Conservation (phyloP, 2,888 invertebrate genomes). For the Operophtera brumata region DNA sequence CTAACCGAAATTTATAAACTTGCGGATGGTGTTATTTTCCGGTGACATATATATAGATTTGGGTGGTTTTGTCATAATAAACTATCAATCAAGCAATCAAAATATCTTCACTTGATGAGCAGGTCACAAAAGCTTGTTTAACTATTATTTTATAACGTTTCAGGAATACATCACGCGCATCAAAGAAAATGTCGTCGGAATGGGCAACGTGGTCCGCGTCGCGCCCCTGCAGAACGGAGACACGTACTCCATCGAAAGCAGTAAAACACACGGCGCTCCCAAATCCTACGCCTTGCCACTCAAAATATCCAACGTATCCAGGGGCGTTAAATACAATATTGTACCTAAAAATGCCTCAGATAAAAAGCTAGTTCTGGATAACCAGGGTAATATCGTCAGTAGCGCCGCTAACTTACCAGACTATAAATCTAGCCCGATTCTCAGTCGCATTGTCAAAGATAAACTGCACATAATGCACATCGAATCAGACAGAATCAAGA, state of each 20-base stretch:
- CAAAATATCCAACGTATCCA: slow-evolving; percentile 72
- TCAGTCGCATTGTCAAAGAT: slow-evolving; percentile 75
- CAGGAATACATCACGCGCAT: slow-evolving; percentile 79
- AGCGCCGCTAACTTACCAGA: slow-evolving; percentile 74
- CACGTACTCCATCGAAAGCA: slow-evolving; percentile 67
- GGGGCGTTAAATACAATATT: slow-evolving; percentile 73
- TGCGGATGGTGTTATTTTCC: no score
- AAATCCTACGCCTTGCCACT: slow-evolving; percentile 75
- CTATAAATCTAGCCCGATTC: slow-evolving; percentile 70
- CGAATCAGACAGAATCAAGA: slow-evolving; percentile 80
- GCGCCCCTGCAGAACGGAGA: slow-evolving; percentile 75
- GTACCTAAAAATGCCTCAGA: slow-evolving; percentile 76
- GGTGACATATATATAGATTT: no score
- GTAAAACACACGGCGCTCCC: slow-evolving; percentile 62
- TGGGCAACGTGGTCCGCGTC: slow-evolving; percentile 85
- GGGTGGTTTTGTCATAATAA: no score
- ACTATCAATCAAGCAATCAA: background rate
- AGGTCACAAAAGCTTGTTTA: background rate
- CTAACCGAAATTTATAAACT: no score
- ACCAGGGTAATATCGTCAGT: slow-evolving; percentile 74
- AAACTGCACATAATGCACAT: slow-evolving; percentile 77
- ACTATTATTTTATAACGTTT: slow-evolving; percentile 22
- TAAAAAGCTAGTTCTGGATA: slow-evolving; percentile 72
- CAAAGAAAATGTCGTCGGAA: slow-evolving; percentile 86
- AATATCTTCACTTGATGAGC: background rate